These are phyloP conservation scores for Mylabris phalerata DNA, from an alignment of 1,140 invertebrate genomes.

Conservation along the genomic window DNA sequence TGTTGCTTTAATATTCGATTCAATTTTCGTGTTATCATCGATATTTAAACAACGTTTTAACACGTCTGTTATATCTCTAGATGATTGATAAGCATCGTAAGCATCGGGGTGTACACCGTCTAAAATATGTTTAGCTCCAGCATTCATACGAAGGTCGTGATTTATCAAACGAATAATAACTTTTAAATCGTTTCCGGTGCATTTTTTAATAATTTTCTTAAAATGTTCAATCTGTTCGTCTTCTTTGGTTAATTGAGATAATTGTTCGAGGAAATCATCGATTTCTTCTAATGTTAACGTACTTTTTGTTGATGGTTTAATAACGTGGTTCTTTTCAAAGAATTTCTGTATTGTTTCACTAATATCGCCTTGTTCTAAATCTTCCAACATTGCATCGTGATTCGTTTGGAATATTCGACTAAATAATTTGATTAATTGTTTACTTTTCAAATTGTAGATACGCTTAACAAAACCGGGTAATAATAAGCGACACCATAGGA, in stretches of 20 bases:
- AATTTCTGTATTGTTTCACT: conserved; percentile 79
- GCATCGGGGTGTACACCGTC: conserved; percentile 79
- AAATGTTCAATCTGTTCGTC: conserved; percentile 79
- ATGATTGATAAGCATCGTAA: conserved; percentile 81
- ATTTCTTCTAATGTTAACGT: conserved; percentile 70
- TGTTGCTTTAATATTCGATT: conserved; percentile 39
- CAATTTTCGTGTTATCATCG: conserved; percentile 9
- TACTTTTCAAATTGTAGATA: conserved; percentile 88
- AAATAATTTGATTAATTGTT: conserved; percentile 85
- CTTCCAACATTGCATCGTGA: conserved; percentile 74
- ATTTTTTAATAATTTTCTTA: conserved; percentile 64
- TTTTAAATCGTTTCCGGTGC: conserved; percentile 78
- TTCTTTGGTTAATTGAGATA: conserved; percentile 75
- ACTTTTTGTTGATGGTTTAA: conserved; percentile 61
- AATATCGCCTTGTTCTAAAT: conserved; percentile 84
- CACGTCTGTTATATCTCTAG: conserved; percentile 69
- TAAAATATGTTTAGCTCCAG: conserved; percentile 85
- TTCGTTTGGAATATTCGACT: conserved; percentile 68
- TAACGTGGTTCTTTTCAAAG: conserved; percentile 59
- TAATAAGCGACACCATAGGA: conserved; percentile 79
- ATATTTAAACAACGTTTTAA: conserved; percentile 50
- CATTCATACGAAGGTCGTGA: conserved; percentile 85
- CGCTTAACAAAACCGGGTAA: conserved; percentile 75
- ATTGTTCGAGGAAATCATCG: conserved; percentile 63
- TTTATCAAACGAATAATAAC: conserved; percentile 83